Evolutionary conservation across 2,113 vertebrate species (phyloP).

Genomic region (Rhinichthys klamathensis): DNA sequence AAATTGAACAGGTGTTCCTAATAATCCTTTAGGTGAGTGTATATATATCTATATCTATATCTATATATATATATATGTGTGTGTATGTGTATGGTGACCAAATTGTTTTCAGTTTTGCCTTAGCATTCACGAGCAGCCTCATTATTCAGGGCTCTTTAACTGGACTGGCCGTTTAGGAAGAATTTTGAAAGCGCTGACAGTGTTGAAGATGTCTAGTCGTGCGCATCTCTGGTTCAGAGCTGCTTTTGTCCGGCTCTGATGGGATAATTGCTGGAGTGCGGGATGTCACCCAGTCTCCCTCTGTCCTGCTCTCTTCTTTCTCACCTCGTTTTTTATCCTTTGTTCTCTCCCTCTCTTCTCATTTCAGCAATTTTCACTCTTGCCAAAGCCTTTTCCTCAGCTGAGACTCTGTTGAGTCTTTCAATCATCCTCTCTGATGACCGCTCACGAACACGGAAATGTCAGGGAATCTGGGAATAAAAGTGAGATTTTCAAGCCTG

Average conservation of each 20-base stretch:
- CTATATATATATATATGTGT: too few species aligned
- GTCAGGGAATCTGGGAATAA: too few species aligned
- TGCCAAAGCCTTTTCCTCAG: background rate
- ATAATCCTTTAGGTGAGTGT: too few species aligned
- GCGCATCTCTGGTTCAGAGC: background rate
- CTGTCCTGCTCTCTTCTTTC: background rate
- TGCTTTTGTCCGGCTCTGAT: constrained; percentile 7
- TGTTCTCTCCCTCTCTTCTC: background rate
- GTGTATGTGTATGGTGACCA: background rate
- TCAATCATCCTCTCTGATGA: background rate
- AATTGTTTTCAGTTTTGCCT: background rate
- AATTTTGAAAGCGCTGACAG: background rate
- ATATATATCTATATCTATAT: too few species aligned
- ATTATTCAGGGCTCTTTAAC: background rate
- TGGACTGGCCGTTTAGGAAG: too few species aligned
- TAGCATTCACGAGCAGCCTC: background rate
- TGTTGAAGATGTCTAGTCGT: background rate
- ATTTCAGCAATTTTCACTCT: background rate
- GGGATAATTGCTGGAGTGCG: constrained; percentile 4
- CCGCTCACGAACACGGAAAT: too few species aligned
- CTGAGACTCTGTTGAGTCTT: background rate
- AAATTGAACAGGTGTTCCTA: too few species aligned
- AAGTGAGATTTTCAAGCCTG: too few species aligned
- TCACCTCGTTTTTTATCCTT: background rate
- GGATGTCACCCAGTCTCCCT: constrained; percentile 7